Conservation (phyloP, 30 jellyfish, hydroid and myxozoan genomes). For the Pseudorhiza aurosa region DNA sequence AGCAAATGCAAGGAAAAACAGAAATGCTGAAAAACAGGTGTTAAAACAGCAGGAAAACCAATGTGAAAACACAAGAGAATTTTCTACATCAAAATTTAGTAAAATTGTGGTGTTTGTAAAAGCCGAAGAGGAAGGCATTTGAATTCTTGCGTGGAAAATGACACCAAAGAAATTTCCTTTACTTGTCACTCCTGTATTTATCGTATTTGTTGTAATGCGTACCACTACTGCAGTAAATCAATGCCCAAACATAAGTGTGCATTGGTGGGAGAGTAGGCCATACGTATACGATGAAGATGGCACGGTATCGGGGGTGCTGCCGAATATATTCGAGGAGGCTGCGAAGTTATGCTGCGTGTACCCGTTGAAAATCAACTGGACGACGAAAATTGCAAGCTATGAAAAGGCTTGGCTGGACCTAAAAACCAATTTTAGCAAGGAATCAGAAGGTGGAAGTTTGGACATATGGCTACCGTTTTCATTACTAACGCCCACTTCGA, state of each 20-base stretch:
- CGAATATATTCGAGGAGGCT: constrained; percentile 8
- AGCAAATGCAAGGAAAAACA: too few relatives aligned
- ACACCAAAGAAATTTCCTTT: too few relatives aligned
- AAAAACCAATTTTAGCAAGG: background rate
- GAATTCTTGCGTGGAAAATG: too few relatives aligned
- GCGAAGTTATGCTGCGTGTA: constrained; percentile 30
- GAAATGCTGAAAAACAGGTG: too few relatives aligned
- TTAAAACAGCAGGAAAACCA: too few relatives aligned
- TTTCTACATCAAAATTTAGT: too few relatives aligned
- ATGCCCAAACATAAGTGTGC: constrained; percentile 31
- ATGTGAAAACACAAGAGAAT: too few relatives aligned
- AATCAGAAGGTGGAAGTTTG: background rate
- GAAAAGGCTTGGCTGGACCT: constrained; percentile 5
- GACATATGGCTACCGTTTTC: constrained; percentile 57
- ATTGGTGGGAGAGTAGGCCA: constrained; percentile 49
- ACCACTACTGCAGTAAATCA: background rate
- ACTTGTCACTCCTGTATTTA: too few relatives aligned
- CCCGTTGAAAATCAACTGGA: constrained; percentile 9
- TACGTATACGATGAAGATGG: constrained; percentile 1
- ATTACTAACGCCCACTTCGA: background rate
- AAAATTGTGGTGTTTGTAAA: too few relatives aligned
- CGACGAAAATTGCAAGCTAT: background rate
- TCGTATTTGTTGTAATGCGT: background rate
- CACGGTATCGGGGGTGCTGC: constrained; percentile 29
- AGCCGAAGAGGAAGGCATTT: too few relatives aligned